These are phyloP conservation scores for Acrobasis suavella DNA, from an alignment of 2,888 invertebrate genomes.

Conservation along the genomic window DNA sequence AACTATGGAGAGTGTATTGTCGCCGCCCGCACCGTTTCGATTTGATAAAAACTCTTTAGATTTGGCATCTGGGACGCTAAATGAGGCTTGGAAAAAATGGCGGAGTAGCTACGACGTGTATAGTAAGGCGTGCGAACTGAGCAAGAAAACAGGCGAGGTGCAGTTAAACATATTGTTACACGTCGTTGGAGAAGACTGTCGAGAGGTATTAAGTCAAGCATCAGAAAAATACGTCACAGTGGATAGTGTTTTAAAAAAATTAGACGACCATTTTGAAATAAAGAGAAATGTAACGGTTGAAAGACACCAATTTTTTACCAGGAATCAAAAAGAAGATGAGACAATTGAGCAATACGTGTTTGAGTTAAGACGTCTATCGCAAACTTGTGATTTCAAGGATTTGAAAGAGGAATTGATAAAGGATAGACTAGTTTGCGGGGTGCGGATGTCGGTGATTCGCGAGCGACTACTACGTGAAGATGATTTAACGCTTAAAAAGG, in stretches of 20 bases:
- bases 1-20: neutral
- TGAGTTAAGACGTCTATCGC: slow-evolving; percentile 31
- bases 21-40: neutral
- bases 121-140: neutral
- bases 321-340: slow-evolving; percentile 6
- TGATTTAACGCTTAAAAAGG: no score
- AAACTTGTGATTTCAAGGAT: slow-evolving; percentile 33
- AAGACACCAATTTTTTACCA: neutral
- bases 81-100: neutral
- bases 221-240: neutral
- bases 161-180: slow-evolving; percentile 1
- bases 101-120: neutral
- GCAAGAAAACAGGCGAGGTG: neutral
- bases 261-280: slow-evolving; percentile 2
- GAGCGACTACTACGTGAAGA: slow-evolving; percentile 14
- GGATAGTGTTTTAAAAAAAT: neutral
- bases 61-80: neutral
- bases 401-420: slow-evolving; percentile 31
- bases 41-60: neutral
- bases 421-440: slow-evolving; percentile 35
- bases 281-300: slow-evolving; percentile 4
- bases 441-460: slow-evolving; percentile 18
- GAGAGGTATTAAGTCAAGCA: neutral
- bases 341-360: neutral
- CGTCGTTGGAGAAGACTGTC: neutral